Conservation (phyloP, 2,888 invertebrate genomes). For the Drosophila cyrtoloma region DNA sequence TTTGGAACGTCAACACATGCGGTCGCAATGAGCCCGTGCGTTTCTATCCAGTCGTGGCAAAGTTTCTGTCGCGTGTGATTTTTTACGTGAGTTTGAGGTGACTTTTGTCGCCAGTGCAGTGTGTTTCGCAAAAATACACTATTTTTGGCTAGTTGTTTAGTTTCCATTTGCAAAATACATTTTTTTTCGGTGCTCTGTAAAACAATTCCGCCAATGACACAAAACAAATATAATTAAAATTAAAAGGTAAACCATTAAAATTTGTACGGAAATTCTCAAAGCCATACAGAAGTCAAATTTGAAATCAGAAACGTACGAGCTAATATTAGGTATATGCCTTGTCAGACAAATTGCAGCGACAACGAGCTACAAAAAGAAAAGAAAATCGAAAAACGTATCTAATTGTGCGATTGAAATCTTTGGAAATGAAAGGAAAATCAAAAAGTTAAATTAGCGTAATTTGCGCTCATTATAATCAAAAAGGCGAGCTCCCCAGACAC, state of each 20-base stretch:
- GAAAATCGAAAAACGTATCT: neutral
- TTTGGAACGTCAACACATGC: conserved; percentile 75
- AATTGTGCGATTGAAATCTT: conserved; percentile 6
- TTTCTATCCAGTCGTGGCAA: conserved; percentile 18
- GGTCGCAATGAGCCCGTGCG: conserved; percentile 57
- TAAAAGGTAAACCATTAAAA: conserved; percentile 56
- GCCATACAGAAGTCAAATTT: neutral
- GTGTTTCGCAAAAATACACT: neutral
- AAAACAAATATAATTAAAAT: conserved; percentile 31
- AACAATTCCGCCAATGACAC: conserved; percentile 9
- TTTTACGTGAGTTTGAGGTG: conserved; percentile 33
- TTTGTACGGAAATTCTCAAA: conserved; percentile 11
- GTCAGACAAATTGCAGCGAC: conserved; percentile 29
- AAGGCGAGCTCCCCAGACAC: conserved; percentile 22
- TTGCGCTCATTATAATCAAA: conserved; percentile 67
- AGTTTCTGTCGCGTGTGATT: conserved; percentile 44
- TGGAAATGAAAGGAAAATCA: conserved; percentile 39
- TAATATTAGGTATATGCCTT: conserved; percentile 8
- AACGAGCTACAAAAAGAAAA: conserved; percentile 11
- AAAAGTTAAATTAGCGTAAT: conserved; percentile 64
- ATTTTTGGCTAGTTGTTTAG: conserved; percentile 2
- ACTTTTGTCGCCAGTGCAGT: conserved; percentile 11
- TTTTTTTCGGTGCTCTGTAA: conserved; percentile 27
- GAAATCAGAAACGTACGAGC: neutral
- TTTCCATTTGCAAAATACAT: conserved; percentile 1